phyloP scores from a whole-genome alignment of 2,888 invertebrate species.

The Plebejus argus region DNA sequence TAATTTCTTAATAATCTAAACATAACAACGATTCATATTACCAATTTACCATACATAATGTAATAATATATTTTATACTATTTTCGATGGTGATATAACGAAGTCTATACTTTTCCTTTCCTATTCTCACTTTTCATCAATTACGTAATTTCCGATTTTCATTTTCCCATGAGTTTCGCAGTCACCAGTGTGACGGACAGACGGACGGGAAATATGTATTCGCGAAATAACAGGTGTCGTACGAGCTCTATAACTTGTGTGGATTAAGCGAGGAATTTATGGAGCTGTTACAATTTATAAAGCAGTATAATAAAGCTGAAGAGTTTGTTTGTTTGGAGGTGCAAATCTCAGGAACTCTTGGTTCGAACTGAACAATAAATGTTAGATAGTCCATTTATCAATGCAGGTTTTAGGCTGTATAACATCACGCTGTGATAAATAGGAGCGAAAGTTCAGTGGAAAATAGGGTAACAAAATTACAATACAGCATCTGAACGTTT shows the following conservation, averaged over 20 bases:
- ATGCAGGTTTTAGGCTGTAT: too few relatives aligned
- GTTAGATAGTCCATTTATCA: too few relatives aligned
- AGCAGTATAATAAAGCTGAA: not conserved
- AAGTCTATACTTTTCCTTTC: not conserved
- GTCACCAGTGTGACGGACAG: constrained; percentile 46
- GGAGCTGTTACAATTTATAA: constrained; percentile 35
- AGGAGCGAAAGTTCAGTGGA: too few relatives aligned
- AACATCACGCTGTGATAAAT: too few relatives aligned
- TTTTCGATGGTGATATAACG: not conserved
- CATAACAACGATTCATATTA: too few relatives aligned
- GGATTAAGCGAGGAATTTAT: constrained; percentile 39
- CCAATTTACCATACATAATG: too few relatives aligned
- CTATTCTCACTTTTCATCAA: constrained; percentile 27
- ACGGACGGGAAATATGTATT: constrained; percentile 62
- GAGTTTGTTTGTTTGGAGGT: too few relatives aligned
- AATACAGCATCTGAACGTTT: too few relatives aligned
- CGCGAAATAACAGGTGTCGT: constrained; percentile 66
- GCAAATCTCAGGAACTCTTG: too few relatives aligned
- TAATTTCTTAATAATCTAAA: too few relatives aligned
- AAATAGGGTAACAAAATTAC: too few relatives aligned
- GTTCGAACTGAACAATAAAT: too few relatives aligned
- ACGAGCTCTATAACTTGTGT: constrained; percentile 58
- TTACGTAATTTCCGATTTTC: constrained; percentile 48
- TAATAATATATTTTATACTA: not conserved
- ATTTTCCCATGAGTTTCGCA: constrained; percentile 57